Evolutionary conservation across 2,888 invertebrate genomes (phyloP), one percentile per base, ranked within the genome.

Genomic region (Platycnemis pennipes): DNA sequence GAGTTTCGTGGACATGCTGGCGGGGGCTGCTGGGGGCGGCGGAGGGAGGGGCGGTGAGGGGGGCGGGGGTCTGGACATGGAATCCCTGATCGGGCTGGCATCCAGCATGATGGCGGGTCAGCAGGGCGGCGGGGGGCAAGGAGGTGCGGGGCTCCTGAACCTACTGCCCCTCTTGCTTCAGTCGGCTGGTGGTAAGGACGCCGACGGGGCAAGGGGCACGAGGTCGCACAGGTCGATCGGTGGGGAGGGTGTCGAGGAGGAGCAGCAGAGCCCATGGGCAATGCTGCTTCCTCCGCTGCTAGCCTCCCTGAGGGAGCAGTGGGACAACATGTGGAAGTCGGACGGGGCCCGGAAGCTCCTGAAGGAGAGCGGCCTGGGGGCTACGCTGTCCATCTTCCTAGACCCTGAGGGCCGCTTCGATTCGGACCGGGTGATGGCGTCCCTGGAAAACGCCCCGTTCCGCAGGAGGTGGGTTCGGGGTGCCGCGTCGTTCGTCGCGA

Each of bases 381-480:
- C 97, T 89, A 97, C 98, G 8, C 97, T 98, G 95, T 98, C 98
- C 96, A 96, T 97, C 44, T 98, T 98, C 96, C 97, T 97, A 5
- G 98, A 98, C 45, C 97, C 97, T 1, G 97, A 97, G 94, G 98
- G 98, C 0, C 97, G 97, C 95, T 96, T 98, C 94, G 98, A 98
- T 96, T 98, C 98, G 95, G 98, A 98, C 88, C 97, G 97, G 95
- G 97, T 98, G 95, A 97, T 98, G 95, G 98, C 98, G 95, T 98
- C 98, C 95, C 97, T 99, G 95, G 98, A 98, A 96, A 98, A 98
- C 96, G 98, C 98, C 94, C 97, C 98, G 89, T 98, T 98, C 95
- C 97, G 98, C 95, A 97, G 98, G 94, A 97, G 98, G 95, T 98
- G 98, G 98, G 98, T 98, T 95, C 98, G 98, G 95, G 97, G 98